Percentiles rank a stretch among this genome's conserved stretches.
Conservation (phyloP, 2,888 invertebrate genomes). For the Sinopyrophorus schimmeli region DNA sequence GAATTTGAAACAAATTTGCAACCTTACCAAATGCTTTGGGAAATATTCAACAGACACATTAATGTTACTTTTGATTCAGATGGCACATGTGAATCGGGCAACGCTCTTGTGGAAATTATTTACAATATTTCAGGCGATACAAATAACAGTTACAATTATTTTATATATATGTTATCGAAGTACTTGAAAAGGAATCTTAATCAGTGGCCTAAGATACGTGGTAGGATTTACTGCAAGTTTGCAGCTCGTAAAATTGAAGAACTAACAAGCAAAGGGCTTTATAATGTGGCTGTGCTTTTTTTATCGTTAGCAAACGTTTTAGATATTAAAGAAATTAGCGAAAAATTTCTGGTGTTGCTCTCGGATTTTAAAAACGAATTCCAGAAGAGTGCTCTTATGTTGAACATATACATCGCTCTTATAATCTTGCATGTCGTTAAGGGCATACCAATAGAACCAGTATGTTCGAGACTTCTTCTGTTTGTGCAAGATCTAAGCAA, state of each 20-base stretch:
- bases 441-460: slow-evolving; percentile 40
- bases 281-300: slow-evolving; percentile 47
- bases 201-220: slow-evolving; percentile 52
- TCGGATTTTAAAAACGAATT: slow-evolving; percentile 42
- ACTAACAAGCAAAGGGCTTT: slow-evolving; percentile 46
- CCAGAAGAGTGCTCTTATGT: slow-evolving; percentile 38
- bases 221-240: slow-evolving; percentile 52
- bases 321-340: slow-evolving; percentile 47
- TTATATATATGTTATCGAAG: slow-evolving; percentile 44
- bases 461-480: slow-evolving; percentile 37
- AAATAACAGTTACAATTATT: slow-evolving; percentile 48
- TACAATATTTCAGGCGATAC: slow-evolving; percentile 30
- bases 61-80: slow-evolving; percentile 24
- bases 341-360: slow-evolving; percentile 45
- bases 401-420: slow-evolving; percentile 47
- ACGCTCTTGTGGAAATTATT: slow-evolving; percentile 40
- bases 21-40: slow-evolving; percentile 50
- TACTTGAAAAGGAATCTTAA: slow-evolving; percentile 46
- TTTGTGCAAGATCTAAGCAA: slow-evolving; percentile 42
- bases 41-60: slow-evolving; percentile 49
- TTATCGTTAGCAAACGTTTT: slow-evolving; percentile 40
- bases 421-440: slow-evolving; percentile 39
- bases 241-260: slow-evolving; percentile 49
- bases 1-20: slow-evolving; percentile 45
- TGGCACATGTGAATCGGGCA: slow-evolving; percentile 24